A percentile compares a stretch with the other conserved stretches of the same genome.
phyloP scores from a whole-genome alignment of 1,140 invertebrate species.

The Phenacoccus solenopsis region DNA sequence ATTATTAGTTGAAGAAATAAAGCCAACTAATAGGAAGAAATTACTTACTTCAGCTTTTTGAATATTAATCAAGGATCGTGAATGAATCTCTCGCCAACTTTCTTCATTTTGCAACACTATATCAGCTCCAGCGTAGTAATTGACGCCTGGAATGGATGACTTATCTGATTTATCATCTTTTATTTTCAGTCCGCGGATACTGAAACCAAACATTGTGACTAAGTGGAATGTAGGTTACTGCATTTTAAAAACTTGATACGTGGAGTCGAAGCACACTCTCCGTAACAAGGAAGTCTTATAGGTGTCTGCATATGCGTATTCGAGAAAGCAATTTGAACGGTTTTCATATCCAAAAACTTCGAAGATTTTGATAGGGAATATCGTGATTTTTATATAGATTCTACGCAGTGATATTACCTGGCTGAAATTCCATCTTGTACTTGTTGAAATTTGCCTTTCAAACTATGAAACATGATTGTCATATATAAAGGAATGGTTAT shows the following conservation, averaged over 20 bases:
- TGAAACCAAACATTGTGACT: no score
- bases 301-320: no score
- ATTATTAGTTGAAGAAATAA: no score
- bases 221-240: no score
- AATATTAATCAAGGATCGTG: not conserved
- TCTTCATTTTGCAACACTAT: not conserved
- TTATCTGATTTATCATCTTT: not conserved
- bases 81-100: not conserved
- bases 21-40: not conserved
- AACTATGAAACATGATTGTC: not conserved
- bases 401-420: no score
- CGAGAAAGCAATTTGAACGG: no score
- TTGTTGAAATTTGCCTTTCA: constrained; percentile 7
- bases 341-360: no score
- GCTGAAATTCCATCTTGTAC: constrained; percentile 8
- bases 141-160: not conserved
- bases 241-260: no score
- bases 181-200: not conserved
- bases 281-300: no score
- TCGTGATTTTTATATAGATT: no score
- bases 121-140: constrained; percentile 1
- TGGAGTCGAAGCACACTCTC: no score
- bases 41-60: constrained; percentile 4
- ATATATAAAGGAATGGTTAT: not conserved
- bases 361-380: no score